Percentiles rank a stretch among this genome's conserved stretches.
Evolutionary conservation across 2,888 invertebrate species (phyloP).

Genomic region (Chrysopilus asiliformis): DNA sequence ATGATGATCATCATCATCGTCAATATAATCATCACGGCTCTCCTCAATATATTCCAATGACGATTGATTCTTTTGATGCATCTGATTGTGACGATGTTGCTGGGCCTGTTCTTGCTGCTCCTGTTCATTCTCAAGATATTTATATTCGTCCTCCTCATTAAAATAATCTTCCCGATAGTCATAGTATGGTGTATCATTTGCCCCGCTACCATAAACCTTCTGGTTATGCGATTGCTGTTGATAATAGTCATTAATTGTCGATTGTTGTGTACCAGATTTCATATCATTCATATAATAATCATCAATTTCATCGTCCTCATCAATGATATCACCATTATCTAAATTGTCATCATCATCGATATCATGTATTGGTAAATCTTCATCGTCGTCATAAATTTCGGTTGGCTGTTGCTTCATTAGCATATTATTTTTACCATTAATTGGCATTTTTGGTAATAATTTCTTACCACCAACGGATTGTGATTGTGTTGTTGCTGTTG

Average conservation of each 20-base stretch:
- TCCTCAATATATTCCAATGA: constrained; percentile 25
- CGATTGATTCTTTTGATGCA: constrained; percentile 14
- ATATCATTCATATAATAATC: constrained; percentile 22
- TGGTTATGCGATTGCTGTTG: too few relatives aligned
- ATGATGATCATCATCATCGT: constrained; percentile 21
- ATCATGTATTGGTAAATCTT: constrained; percentile 19
- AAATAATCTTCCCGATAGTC: constrained; percentile 35
- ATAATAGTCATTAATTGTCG: constrained; percentile 14
- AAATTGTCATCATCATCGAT: constrained; percentile 20
- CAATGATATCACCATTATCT: constrained; percentile 7
- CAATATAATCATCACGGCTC: constrained; percentile 24
- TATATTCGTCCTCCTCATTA: constrained; percentile 35
- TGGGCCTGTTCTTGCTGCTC: constrained; percentile 15
- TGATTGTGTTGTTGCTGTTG: constrained; percentile 31
- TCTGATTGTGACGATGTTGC: constrained; percentile 11
- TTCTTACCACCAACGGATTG: too few relatives aligned
- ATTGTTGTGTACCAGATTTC: constrained; percentile 2
- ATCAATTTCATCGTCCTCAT: constrained; percentile 17
- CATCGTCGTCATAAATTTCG: constrained; percentile 27
- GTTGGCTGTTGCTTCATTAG: constrained; percentile 32
- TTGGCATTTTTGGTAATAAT: too few relatives aligned
- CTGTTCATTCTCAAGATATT: constrained; percentile 31
- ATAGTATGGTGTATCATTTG: constrained; percentile 20
- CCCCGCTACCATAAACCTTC: constrained; percentile 17
- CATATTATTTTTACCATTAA: constrained; percentile 27